A percentile compares a stretch with the other conserved stretches of the same genome.
Conservation (phyloP, 2,797 vertebrate species). For the Dipus sagitta region DNA sequence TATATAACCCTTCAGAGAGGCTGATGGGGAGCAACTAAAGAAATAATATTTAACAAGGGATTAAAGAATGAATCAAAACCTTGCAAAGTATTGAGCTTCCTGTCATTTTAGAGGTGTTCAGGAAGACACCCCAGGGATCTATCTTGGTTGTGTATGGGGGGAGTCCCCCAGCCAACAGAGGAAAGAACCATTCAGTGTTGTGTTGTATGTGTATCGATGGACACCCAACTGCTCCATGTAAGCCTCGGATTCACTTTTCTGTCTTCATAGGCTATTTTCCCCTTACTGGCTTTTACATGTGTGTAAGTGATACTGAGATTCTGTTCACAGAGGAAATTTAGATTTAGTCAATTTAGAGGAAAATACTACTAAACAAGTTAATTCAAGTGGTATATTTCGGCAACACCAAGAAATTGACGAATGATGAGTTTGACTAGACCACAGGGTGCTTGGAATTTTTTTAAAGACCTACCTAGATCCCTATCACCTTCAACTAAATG, state of each 20-base stretch:
- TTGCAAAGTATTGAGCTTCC: slow-evolving; percentile 1
- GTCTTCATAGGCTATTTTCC: not conserved
- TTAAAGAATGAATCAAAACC: slow-evolving; percentile 25
- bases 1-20: not conserved
- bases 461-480: not conserved
- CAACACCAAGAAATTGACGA: slow-evolving; percentile 24
- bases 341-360: slow-evolving; percentile 31
- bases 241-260: not conserved
- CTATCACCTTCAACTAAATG: not conserved
- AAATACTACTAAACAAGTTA: slow-evolving; percentile 17
- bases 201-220: not conserved
- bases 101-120: not conserved
- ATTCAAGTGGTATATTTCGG: not conserved
- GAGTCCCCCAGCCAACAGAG: not conserved
- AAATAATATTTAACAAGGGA: slow-evolving; percentile 18
- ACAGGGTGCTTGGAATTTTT: not conserved
- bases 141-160: not conserved
- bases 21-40: not conserved
- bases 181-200: not conserved
- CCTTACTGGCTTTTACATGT: slow-evolving; percentile 24
- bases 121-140: not conserved
- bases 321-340: slow-evolving; percentile 25
- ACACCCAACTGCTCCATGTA: not conserved
- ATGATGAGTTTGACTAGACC: not conserved
- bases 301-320: slow-evolving; percentile 39